These are phyloP conservation scores for Drosophila infuscata DNA, from an alignment of 2,888 invertebrate genomes.

Conservation along the genomic window DNA sequence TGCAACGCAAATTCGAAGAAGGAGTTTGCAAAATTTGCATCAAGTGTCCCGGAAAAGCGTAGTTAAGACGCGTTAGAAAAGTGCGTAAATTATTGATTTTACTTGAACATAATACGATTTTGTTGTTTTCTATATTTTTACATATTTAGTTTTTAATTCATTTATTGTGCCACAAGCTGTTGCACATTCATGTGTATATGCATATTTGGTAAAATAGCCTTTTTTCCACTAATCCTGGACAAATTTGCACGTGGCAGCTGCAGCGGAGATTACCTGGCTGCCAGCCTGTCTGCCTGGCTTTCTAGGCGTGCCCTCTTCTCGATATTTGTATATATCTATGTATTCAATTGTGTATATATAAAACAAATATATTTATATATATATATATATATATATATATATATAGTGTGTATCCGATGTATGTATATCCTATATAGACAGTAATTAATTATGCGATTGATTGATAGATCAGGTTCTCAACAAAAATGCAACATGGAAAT, in stretches of 20 bases:
- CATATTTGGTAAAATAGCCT: not conserved
- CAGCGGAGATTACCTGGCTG: not conserved
- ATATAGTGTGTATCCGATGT: not conserved
- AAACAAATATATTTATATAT: not conserved
- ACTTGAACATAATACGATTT: not conserved
- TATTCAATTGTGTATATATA: not conserved
- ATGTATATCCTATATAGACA: not conserved
- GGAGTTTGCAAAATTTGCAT: conserved; percentile 52
- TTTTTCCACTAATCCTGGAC: conserved; percentile 31
- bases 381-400: conserved; percentile 1
- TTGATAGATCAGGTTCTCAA: not conserved
- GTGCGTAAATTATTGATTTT: conserved; percentile 60
- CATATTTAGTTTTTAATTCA: conserved; percentile 7
- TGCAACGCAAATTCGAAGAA: conserved; percentile 74
- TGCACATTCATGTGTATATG: conserved; percentile 27
- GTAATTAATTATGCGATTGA: not conserved
- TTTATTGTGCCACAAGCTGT: conserved; percentile 51
- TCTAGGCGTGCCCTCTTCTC: conserved; percentile 40
- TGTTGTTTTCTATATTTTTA: not conserved
- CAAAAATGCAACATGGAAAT: not conserved
- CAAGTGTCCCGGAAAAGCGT: conserved; percentile 26
- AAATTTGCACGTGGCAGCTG: conserved; percentile 39
- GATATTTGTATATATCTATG: conserved; percentile 10
- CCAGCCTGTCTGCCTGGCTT: not conserved
- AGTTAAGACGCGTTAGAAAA: conserved; percentile 42